Evolutionary conservation across 1,140 invertebrate species (phyloP), one percentile per base, ranked within the genome.

Genomic region (Periplaneta americana): DNA sequence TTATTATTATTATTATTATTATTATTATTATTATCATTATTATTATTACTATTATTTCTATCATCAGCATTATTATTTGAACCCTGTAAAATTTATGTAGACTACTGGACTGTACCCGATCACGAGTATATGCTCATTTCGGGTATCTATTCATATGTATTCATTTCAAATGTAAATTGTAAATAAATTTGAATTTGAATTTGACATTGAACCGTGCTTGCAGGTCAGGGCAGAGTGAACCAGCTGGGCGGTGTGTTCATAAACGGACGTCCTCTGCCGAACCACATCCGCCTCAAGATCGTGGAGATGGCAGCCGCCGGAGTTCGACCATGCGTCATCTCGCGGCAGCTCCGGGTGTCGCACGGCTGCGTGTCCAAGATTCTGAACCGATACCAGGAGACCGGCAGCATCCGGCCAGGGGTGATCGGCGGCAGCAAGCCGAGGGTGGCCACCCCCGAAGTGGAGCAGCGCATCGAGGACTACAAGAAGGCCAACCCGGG

Each of bases 301-400:
- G 95, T 98, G 32, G 95, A 97, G 88, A 94, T 98, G 95, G 96
- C 96, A 0, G 95, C 94, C 1, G 93, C 94, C 0, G 96, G 96
- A 1, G 92, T 97, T 0, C 89, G 96, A 82, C 96, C 96, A 1
- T 98, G 96, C 86, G 95, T 96, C 82, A 98, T 98, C 85, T 96
- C 95, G 1, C 90, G 96, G 18, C 95, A 97, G 86, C 88, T 98
- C 74, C 90, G 96, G 2, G 96, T 98, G 1, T 96, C 95, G 0
- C 96, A 97, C 86, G 96, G 96, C 34, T 97, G 96, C 87, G 96
- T 98, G 57, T 97, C 95, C 34, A 98, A 98, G 89, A 98, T 97
- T 83, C 89, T 97, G 74, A 96, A 97, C 87, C 91, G 96, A 66
- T 95, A 96, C 82, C 94, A 95, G 87, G 97, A 98, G 89, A 98